Base-by-base conservation (phyloP, 1,140 invertebrate genomes). In the fruit fly (Drosophila melanogaster) region DNA sequence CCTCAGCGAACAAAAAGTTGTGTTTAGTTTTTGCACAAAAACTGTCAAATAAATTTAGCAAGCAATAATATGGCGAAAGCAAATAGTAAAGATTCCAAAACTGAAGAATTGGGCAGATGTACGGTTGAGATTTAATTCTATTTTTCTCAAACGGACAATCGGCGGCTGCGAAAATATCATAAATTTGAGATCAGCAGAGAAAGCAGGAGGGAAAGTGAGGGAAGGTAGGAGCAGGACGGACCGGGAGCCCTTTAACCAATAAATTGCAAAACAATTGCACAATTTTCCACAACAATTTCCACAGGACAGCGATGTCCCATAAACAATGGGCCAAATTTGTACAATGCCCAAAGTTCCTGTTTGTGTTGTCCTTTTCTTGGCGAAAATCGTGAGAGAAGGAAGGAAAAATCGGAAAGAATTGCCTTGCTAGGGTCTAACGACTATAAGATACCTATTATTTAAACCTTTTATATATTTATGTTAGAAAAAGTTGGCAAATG, bases 211-310 rank as follows among this genome's bases (percentile, higher is more conserved):
- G 24, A 44, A 10, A 35, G 41, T 51, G 38, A 15, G 37, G 44
- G 37, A 7, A 26, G 14, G 22, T 15, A 5, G 41, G 17, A 43
- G 19, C 15, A 58, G 58, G 54, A 17, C 38, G 44, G 19, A 43
- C 47, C 41, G 50, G 60, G 59, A 75, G 76, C 76, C 86, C 66
- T 79, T 89, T 70, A 75, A 70, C 81, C 81, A 90, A 90, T 90
- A 90, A 90, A 90, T 90, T 86, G 87, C 87, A 65, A 90, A 86
- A 90, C 86, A 90, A 90, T 90, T 90, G 81, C 81, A 84, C 87
- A 90, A 90, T 90, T 90, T 90, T 90, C 79, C 86, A 90, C 64
- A 90, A 90, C 79, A 90, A 85, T 79, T 85, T 77, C 41, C 67
- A 44, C 26, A 43, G 40, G 46, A 49, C 77, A 53, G 53, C 59